Conservation (phyloP, 2,888 invertebrate genomes). For the Phyto melanocephala region DNA sequence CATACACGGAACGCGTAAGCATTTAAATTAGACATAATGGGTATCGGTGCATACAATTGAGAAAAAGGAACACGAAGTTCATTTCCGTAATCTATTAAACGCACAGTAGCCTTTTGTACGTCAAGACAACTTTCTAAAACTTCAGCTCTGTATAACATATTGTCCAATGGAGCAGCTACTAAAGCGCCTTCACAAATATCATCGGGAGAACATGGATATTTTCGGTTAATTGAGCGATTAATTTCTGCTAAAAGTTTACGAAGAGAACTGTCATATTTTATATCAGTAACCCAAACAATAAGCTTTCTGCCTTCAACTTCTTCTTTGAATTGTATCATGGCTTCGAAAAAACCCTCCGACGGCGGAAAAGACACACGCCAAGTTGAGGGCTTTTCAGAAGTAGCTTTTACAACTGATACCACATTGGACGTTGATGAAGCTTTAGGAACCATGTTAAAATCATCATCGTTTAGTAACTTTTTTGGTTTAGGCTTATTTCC, state of each 20-base stretch:
- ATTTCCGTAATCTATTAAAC: slow-evolving; percentile 70
- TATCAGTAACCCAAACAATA: slow-evolving; percentile 68
- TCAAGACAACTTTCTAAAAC: slow-evolving; percentile 33
- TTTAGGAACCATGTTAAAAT: slow-evolving; percentile 58
- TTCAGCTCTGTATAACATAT: slow-evolving; percentile 68
- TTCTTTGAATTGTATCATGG: slow-evolving; percentile 67
- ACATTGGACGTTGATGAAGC: not conserved
- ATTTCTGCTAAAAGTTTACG: slow-evolving; percentile 67
- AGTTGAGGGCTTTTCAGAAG: slow-evolving; percentile 11
- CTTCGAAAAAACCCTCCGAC: slow-evolving; percentile 66
- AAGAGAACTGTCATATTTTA: slow-evolving; percentile 63
- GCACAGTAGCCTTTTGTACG: slow-evolving; percentile 59
- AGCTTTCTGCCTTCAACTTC: slow-evolving; percentile 30
- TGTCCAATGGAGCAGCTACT: slow-evolving; percentile 67
- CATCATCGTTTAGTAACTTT: slow-evolving; percentile 39
- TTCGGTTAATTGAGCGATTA: slow-evolving; percentile 65
- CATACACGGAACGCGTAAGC: slow-evolving; percentile 67
- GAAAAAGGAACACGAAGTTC: slow-evolving; percentile 61
- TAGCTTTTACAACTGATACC: not conserved
- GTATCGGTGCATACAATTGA: slow-evolving; percentile 66
- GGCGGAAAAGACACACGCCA: slow-evolving; percentile 65
- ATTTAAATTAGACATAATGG: slow-evolving; percentile 69
- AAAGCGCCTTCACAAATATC: slow-evolving; percentile 65
- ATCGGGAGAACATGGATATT: slow-evolving; percentile 47
- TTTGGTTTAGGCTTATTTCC: slow-evolving; percentile 41